Percentiles rank a stretch among this genome's conserved stretches.
Conservation (phyloP, 1,140 invertebrate species). For the Cryptotermes secundus region DNA sequence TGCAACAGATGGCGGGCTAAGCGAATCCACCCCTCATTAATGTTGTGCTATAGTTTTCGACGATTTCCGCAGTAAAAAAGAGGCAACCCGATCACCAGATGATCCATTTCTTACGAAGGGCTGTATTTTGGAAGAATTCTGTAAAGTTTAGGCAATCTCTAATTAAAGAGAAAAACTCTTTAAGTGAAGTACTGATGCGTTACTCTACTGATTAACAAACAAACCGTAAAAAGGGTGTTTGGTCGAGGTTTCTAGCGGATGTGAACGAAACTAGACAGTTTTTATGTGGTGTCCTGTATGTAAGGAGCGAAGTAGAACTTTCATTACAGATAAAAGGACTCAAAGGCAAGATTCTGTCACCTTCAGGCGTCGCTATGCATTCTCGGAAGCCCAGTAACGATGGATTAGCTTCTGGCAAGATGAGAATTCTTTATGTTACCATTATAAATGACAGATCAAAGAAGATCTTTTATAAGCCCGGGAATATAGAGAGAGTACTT, state of each 20-base stretch:
- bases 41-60: background rate
- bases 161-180: slow-evolving; percentile 9
- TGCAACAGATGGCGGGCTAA: background rate
- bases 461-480: too few species aligned
- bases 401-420: too few species aligned
- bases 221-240: background rate
- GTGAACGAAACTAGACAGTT: background rate
- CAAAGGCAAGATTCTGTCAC: too few species aligned
- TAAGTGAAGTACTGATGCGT: background rate
- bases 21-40: background rate
- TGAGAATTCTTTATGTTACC: too few species aligned
- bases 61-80: background rate
- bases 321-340: too few species aligned
- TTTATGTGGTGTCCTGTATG: background rate
- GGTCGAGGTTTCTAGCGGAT: background rate
- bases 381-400: too few species aligned
- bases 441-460: too few species aligned
- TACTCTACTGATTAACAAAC: slow-evolving; percentile 10
- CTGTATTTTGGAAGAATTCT: background rate
- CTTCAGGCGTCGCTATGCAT: too few species aligned
- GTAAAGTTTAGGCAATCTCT: background rate
- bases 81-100: background rate
- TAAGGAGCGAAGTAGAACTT: too few species aligned
- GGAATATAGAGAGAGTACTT: too few species aligned
- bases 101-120: background rate